Conservation (phyloP, 2,797 vertebrate genomes). For the Oophaga sylvatica region DNA sequence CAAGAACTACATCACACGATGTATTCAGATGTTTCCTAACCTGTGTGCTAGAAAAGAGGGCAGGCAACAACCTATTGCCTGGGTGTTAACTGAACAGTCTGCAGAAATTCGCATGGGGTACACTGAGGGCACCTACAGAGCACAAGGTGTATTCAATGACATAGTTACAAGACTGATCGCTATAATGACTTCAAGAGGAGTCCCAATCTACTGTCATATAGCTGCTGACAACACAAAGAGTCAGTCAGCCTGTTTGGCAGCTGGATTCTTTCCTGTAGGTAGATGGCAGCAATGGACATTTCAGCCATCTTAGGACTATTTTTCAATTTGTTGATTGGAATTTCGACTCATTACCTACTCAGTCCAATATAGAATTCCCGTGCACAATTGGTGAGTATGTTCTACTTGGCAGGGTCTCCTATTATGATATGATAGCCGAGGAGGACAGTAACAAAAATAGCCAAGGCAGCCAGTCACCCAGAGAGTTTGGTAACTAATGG, state of each 20-base stretch:
- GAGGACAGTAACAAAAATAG: too few relatives aligned
- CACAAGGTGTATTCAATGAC: not conserved
- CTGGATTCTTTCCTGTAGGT: not conserved
- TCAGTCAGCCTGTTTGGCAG: not conserved
- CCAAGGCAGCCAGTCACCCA: too few relatives aligned
- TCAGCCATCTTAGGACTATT: not conserved
- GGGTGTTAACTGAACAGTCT: not conserved
- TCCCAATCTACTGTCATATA: conserved; percentile 7
- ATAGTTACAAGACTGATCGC: not conserved
- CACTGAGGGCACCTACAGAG: not conserved
- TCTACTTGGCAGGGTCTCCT: too few relatives aligned
- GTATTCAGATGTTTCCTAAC: conserved; percentile 9
- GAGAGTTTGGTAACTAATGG: too few relatives aligned
- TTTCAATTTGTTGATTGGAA: too few relatives aligned
- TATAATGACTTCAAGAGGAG: not conserved
- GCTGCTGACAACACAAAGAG: conserved; percentile 5
- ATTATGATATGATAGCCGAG: too few relatives aligned
- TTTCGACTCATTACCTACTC: too few relatives aligned
- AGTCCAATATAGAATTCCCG: too few relatives aligned
- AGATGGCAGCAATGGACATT: conserved; percentile 15
- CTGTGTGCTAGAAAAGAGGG: not conserved
- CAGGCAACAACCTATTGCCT: not conserved
- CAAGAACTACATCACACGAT: not conserved
- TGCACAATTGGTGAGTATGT: too few relatives aligned
- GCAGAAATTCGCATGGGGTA: conserved; percentile 22